phyloP scores from a whole-genome alignment of 2,888 invertebrate species.

The Bhutanitis thaidina region DNA sequence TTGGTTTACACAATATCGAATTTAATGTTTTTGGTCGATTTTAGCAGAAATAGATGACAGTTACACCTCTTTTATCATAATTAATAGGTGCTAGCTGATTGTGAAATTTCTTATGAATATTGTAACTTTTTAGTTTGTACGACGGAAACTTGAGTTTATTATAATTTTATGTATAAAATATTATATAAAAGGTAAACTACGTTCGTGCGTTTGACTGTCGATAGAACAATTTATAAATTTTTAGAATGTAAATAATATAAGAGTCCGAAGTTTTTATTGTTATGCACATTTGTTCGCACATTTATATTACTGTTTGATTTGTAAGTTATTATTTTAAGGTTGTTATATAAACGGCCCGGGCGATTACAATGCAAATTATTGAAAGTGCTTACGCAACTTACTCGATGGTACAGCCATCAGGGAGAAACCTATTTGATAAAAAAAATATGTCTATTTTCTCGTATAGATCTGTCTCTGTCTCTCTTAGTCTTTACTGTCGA shows the following conservation, averaged over 20 bases:
- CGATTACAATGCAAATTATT: conserved; percentile 44
- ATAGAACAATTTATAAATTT: conserved; percentile 15
- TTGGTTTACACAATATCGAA: too few species aligned
- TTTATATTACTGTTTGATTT: conserved; percentile 36
- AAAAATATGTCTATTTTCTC: too few species aligned
- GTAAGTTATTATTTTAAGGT: conserved; percentile 54
- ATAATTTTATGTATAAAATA: conserved; percentile 11
- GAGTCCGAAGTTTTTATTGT: conserved; percentile 24
- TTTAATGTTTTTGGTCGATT: conserved; percentile 23
- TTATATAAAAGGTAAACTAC: neutral
- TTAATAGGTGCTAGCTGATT: conserved; percentile 62
- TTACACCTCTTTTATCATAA: conserved; percentile 23
- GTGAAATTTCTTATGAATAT: conserved; percentile 51
- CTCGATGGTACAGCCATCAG: too few species aligned
- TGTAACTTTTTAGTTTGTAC: conserved; percentile 26
- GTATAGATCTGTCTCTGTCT: too few species aligned
- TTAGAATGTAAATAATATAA: conserved; percentile 9
- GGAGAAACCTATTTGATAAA: too few species aligned
- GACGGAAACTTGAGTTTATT: conserved; percentile 13
- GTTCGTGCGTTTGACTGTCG: neutral
- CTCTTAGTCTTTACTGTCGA: too few species aligned
- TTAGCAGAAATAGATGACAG: neutral
- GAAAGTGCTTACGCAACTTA: too few species aligned
- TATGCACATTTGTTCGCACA: conserved; percentile 58
- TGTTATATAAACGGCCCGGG: conserved; percentile 49